Conservation (phyloP, 2,888 invertebrate genomes). For the Dermolepida albohirtum region DNA sequence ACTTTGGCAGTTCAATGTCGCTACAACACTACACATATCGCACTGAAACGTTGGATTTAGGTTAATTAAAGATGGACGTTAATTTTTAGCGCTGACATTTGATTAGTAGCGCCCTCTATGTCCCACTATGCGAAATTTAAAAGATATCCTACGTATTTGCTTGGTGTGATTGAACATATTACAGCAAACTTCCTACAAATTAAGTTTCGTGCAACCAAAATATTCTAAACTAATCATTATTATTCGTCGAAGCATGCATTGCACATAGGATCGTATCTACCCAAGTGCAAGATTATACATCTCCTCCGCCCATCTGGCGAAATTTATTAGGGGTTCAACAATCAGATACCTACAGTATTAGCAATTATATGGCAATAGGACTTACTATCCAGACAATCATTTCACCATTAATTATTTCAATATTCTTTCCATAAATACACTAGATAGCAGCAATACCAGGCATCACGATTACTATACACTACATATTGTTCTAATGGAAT, state of each 20-base stretch:
- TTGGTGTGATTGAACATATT: too few relatives aligned
- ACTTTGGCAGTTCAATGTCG: too few relatives aligned
- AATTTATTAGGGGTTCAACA: slow-evolving; percentile 1
- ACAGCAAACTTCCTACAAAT: too few relatives aligned
- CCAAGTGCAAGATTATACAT: slow-evolving; percentile 10
- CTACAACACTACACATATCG: too few relatives aligned
- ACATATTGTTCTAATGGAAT: slow-evolving; percentile 28
- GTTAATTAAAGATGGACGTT: too few relatives aligned
- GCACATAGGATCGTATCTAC: slow-evolving; percentile 1
- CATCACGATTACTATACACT: not conserved
- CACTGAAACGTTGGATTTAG: too few relatives aligned
- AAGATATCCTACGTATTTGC: too few relatives aligned
- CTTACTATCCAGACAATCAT: slow-evolving; percentile 44
- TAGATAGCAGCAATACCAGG: slow-evolving; percentile 38
- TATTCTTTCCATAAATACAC: slow-evolving; percentile 45
- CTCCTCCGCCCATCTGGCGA: not conserved
- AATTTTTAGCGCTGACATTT: too few relatives aligned
- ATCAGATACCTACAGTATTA: slow-evolving; percentile 4
- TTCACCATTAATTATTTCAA: slow-evolving; percentile 45
- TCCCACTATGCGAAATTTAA: too few relatives aligned
- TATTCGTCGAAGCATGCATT: not conserved
- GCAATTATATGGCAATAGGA: slow-evolving; percentile 38
- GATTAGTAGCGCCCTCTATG: too few relatives aligned
- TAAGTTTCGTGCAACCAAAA: too few relatives aligned
- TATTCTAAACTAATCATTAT: too few relatives aligned